phyloP scores from a whole-genome alignment of 1,140 invertebrate species.

The Chironomus tepperi region DNA sequence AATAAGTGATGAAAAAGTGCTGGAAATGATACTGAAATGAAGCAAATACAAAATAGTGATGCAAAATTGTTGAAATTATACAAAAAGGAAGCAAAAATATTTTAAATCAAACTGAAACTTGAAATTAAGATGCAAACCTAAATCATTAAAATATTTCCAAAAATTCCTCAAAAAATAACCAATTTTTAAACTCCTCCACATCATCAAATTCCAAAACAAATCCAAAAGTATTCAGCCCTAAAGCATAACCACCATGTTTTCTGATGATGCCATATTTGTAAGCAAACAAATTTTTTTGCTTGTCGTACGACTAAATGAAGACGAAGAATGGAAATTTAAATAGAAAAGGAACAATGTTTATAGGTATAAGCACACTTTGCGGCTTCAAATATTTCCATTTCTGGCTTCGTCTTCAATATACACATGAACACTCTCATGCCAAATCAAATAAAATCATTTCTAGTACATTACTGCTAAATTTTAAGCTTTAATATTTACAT shows the following conservation, averaged over 20 bases:
- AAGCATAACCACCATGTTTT: conserved; percentile 1
- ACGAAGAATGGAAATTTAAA: conserved; percentile 1
- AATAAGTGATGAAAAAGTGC: too few species aligned
- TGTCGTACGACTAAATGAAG: neutral
- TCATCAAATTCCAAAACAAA: too few species aligned
- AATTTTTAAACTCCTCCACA: too few species aligned
- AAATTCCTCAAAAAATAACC: too few species aligned
- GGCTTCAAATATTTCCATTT: conserved; percentile 16
- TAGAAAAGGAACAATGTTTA: neutral
- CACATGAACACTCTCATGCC: neutral
- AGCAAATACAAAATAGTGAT: too few species aligned
- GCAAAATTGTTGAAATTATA: too few species aligned
- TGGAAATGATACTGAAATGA: too few species aligned
- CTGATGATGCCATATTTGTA: conserved; percentile 11
- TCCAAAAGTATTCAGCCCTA: too few species aligned
- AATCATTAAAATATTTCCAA: too few species aligned
- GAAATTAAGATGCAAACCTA: too few species aligned
- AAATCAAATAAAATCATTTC: neutral
- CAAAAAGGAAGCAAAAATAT: too few species aligned
- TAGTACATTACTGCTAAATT: neutral
- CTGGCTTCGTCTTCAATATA: neutral
- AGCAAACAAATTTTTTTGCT: neutral
- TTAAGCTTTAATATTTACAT: neutral
- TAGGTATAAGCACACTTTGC: neutral
- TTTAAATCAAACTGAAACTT: too few species aligned